These are phyloP conservation scores for Lamellibrachia satsuma DNA, from an alignment of 2,888 invertebrate species.

Conservation along the genomic window DNA sequence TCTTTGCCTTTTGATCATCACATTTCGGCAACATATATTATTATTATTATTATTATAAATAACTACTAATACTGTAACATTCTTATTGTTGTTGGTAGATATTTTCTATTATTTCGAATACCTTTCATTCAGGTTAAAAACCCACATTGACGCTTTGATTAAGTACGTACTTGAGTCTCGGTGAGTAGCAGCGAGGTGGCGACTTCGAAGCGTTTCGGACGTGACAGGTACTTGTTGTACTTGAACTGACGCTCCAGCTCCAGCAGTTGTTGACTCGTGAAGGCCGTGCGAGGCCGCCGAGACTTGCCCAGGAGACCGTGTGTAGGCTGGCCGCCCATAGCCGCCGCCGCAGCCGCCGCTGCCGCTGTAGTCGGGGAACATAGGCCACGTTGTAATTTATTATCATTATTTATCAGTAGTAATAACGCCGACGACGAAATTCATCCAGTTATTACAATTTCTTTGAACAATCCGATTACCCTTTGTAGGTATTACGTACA, in stretches of 20 bases:
- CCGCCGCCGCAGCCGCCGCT: neutral
- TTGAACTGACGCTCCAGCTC: constrained; percentile 98
- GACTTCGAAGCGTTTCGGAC: constrained; percentile 98
- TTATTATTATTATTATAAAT: too few relatives aligned
- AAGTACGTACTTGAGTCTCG: constrained; percentile 87
- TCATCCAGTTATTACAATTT: too few relatives aligned
- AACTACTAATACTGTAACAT: too few relatives aligned
- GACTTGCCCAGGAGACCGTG: constrained; percentile 72
- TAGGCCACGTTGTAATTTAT: neutral
- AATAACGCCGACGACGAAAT: too few relatives aligned
- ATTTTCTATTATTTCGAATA: too few relatives aligned
- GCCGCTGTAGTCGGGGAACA: neutral
- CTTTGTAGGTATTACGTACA: too few relatives aligned
- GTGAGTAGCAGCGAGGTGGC: constrained; percentile 97
- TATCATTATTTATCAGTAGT: too few relatives aligned
- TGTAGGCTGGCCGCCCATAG: neutral
- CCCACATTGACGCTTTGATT: neutral
- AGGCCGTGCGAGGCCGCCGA: constrained; percentile 93
- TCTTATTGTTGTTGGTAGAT: too few relatives aligned
- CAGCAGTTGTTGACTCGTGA: constrained; percentile 95
- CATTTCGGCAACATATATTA: too few relatives aligned
- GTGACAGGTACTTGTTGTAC: constrained; percentile 97
- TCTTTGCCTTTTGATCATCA: too few relatives aligned
- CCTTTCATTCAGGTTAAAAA: too few relatives aligned
- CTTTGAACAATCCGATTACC: too few relatives aligned